phyloP scores from a whole-genome alignment of 35 echinoderm and acorn worm species.

The Amphiura filiformis region DNA sequence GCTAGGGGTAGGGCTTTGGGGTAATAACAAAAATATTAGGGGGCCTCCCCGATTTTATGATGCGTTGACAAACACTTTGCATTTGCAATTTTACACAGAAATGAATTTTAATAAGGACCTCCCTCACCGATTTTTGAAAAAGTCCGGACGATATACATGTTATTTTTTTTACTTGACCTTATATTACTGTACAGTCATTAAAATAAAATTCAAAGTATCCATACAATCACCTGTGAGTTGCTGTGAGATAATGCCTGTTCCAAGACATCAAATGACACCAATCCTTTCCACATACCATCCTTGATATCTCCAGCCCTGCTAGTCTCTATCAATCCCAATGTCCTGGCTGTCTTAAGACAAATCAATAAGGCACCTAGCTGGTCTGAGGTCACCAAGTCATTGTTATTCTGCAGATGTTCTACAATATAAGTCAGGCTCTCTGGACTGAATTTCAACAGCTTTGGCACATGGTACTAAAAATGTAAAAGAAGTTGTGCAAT shows the following conservation, averaged over 20 bases:
- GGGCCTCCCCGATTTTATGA: too few species aligned
- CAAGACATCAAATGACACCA: slow-evolving; percentile 44
- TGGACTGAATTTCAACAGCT: slow-evolving; percentile 74
- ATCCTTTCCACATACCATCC: slow-evolving; percentile 67
- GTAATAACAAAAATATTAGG: too few species aligned
- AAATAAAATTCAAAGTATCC: too few species aligned
- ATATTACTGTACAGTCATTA: too few species aligned
- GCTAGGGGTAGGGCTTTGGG: too few species aligned
- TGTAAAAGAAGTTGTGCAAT: slow-evolving; percentile 29
- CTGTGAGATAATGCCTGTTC: slow-evolving; percentile 63
- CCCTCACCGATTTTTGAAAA: too few species aligned
- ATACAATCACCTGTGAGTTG: slow-evolving; percentile 75
- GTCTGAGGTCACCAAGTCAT: not conserved
- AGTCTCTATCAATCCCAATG: slow-evolving; percentile 40
- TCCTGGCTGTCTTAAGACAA: slow-evolving; percentile 74
- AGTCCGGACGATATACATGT: too few species aligned
- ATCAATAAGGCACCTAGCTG: slow-evolving; percentile 60
- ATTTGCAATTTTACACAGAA: too few species aligned
- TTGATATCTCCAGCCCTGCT: not conserved
- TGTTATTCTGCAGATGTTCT: slow-evolving; percentile 18
- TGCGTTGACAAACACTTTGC: too few species aligned
- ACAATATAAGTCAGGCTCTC: slow-evolving; percentile 59
- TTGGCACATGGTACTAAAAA: slow-evolving; percentile 74
- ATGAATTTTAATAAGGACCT: too few species aligned
- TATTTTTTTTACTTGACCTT: too few species aligned